Evolutionary conservation across 1,140 invertebrate species (phyloP).

Genomic region (Propsilocerus akamusi): DNA sequence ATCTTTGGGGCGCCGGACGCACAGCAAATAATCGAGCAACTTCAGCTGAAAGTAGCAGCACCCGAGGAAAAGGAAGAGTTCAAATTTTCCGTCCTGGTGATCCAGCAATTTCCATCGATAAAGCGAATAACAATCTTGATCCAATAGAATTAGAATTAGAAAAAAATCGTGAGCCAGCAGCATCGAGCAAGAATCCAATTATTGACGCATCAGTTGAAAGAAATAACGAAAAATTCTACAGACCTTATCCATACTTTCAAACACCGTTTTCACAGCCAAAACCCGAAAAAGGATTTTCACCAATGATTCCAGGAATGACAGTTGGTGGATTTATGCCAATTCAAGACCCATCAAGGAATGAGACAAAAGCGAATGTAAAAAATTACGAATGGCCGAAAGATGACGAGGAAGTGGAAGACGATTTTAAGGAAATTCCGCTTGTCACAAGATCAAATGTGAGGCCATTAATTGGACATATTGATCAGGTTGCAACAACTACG

Average conservation of each 20-base stretch:
- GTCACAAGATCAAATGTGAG: background rate
- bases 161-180: constrained; percentile 12
- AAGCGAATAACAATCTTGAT: constrained; percentile 9
- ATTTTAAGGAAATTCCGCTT: background rate
- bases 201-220: constrained; percentile 19
- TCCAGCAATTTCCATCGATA: constrained; percentile 19
- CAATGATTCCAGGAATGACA: constrained; percentile 38
- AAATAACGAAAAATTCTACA: constrained; percentile 16
- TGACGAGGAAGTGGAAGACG: background rate
- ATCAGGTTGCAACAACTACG: background rate
- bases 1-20: constrained; percentile 32
- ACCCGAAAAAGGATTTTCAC: constrained; percentile 44
- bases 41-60: constrained; percentile 8
- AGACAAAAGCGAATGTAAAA: background rate
- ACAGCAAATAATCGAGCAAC: constrained; percentile 20
- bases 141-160: too few relatives aligned
- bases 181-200: constrained; percentile 24
- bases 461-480: background rate
- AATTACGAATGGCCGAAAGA: background rate
- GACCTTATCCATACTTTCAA: constrained; percentile 17
- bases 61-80: constrained; percentile 10
- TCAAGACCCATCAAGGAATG: constrained; percentile 27
- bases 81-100: constrained; percentile 23
- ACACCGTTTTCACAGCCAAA: constrained; percentile 24
- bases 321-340: constrained; percentile 52